Conservation (phyloP, 2,113 vertebrate species). For the Notechis scutatus region DNA sequence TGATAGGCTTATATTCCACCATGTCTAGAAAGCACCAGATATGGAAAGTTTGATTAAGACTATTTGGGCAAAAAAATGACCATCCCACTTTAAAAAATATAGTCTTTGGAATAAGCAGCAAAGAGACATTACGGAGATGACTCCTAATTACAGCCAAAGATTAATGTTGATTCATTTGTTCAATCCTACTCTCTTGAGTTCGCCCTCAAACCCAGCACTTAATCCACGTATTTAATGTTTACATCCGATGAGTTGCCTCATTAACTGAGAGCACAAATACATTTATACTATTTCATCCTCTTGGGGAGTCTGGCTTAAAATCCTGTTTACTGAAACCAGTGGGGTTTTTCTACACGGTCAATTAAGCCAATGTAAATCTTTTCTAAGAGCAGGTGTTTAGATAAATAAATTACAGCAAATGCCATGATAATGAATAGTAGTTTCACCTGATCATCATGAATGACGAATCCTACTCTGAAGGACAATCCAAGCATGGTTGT, state of each 20-base stretch:
- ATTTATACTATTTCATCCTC: neutral
- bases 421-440: neutral
- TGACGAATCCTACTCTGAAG: slow-evolving; percentile 79
- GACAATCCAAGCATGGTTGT: slow-evolving; percentile 86
- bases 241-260: neutral
- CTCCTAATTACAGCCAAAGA: neutral
- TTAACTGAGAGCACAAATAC: slow-evolving; percentile 10
- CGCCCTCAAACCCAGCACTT: neutral
- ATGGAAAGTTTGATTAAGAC: neutral
- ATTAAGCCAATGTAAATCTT: neutral
- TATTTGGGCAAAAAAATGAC: neutral
- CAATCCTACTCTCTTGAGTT: neutral
- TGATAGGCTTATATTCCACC: neutral
- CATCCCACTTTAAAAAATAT: neutral
- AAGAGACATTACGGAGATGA: neutral
- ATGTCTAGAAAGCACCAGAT: neutral
- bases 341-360: neutral
- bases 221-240: neutral
- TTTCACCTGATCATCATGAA: slow-evolving; percentile 77
- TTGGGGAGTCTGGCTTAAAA: neutral
- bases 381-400: neutral
- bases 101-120: neutral
- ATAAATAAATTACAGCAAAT: neutral
- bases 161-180: neutral
- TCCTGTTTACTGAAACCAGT: neutral